phyloP scores from a whole-genome alignment of 2,888 invertebrate species.

The Megamerina dolium region DNA sequence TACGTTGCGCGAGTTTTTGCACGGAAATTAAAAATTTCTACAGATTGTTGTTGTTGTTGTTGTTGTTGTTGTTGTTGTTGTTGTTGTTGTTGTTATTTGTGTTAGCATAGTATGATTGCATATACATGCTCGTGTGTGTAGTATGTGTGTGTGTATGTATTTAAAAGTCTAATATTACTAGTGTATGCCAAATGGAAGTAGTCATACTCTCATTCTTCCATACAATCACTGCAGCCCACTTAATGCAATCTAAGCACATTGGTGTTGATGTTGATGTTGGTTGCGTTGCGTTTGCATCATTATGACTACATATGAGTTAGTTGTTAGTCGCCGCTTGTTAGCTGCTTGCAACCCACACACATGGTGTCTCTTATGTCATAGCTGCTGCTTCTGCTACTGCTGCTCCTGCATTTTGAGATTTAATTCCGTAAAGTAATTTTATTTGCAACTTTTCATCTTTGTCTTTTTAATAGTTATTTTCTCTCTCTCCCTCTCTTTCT shows the following conservation, averaged over 20 bases:
- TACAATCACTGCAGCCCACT: constrained; percentile 5
- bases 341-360: too few species aligned
- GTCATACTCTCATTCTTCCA: constrained; percentile 28
- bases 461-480: neutral
- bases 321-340: neutral
- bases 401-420: constrained; percentile 14
- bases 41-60: neutral
- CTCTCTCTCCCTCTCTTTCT: neutral
- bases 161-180: neutral
- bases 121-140: too few species aligned
- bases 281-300: constrained; percentile 8
- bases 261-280: neutral
- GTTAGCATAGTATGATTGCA: neutral
- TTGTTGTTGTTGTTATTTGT: neutral
- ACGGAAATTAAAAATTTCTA: constrained; percentile 1
- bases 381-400: too few species aligned
- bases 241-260: constrained; percentile 13
- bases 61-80: constrained; percentile 2
- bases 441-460: neutral
- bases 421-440: constrained; percentile 18
- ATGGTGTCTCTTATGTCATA: too few species aligned
- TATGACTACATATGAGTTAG: neutral
- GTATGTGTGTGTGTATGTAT: neutral
- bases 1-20: too few species aligned
- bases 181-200: constrained; percentile 14